phyloP scores from a whole-genome alignment of 2,113 vertebrate species.

The Excalfactoria chinensis region DNA sequence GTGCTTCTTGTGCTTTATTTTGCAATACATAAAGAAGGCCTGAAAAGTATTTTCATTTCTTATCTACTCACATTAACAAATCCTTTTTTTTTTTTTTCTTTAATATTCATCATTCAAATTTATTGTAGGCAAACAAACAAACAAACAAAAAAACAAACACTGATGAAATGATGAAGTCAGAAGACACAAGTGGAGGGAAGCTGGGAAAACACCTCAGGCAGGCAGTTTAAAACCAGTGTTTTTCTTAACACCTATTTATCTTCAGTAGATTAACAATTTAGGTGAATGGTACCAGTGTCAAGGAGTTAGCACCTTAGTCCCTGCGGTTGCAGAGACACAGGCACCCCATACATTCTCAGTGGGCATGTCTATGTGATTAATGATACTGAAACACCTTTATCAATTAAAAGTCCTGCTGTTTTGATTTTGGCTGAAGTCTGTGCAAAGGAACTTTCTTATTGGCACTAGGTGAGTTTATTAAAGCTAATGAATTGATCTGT shows the following conservation, averaged over 20 bases:
- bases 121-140: not conserved
- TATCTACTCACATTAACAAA: not conserved
- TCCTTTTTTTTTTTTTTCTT: not conserved
- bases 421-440: conserved; percentile 18
- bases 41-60: conserved; percentile 4
- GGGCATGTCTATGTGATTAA: not conserved
- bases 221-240: not conserved
- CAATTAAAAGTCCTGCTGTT: not conserved
- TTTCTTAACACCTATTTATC: not conserved
- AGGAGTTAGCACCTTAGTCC: not conserved
- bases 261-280: conserved; percentile 28
- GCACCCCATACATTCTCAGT: not conserved
- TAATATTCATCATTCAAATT: not conserved
- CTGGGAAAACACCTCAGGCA: not conserved
- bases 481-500: not conserved
- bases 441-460: not conserved
- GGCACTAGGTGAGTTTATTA: not conserved
- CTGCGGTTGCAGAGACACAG: not conserved
- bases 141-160: too few relatives aligned
- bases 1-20: not conserved
- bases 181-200: not conserved
- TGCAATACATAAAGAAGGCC: not conserved
- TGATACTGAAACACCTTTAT: not conserved
- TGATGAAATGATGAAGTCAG: not conserved
- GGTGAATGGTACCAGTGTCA: not conserved